These are phyloP conservation scores for Peromyscus maniculatus DNA, from an alignment of 2,113 vertebrate species.

Conservation along the genomic window DNA sequence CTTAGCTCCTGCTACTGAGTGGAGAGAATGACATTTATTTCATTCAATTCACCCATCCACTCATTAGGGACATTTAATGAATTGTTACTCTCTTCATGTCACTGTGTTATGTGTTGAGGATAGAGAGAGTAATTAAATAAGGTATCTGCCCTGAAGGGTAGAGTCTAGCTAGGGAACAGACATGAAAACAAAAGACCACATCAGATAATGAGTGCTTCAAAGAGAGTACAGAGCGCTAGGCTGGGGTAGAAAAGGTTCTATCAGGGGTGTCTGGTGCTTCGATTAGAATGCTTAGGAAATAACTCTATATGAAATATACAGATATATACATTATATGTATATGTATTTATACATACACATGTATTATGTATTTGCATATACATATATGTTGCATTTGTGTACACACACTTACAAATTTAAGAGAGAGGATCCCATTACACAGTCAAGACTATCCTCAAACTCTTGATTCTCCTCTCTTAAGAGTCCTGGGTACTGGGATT, in stretches of 20 bases:
- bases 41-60: constrained; percentile 7
- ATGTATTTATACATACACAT: not conserved
- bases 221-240: not conserved
- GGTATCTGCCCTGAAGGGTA: constrained; percentile 2
- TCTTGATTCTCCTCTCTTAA: not conserved
- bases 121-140: constrained; percentile 68
- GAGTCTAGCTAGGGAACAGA: constrained; percentile 33
- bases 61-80: constrained; percentile 59
- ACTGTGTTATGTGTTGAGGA: constrained; percentile 37
- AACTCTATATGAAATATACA: not conserved
- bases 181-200: constrained; percentile 42
- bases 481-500: not conserved
- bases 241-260: constrained; percentile 17
- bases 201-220: constrained; percentile 27
- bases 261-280: not conserved
- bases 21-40: constrained; percentile 45
- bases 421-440: not conserved
- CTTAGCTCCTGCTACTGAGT: constrained; percentile 32
- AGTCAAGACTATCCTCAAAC: not conserved
- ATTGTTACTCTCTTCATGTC: constrained; percentile 54
- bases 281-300: constrained; percentile 41
- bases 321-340: not conserved
- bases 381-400: not conserved
- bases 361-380: not conserved
- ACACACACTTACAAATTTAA: not conserved